These are phyloP conservation scores for Drosophila kikkawai DNA, from an alignment of 1,140 invertebrate species.

Conservation along the genomic window DNA sequence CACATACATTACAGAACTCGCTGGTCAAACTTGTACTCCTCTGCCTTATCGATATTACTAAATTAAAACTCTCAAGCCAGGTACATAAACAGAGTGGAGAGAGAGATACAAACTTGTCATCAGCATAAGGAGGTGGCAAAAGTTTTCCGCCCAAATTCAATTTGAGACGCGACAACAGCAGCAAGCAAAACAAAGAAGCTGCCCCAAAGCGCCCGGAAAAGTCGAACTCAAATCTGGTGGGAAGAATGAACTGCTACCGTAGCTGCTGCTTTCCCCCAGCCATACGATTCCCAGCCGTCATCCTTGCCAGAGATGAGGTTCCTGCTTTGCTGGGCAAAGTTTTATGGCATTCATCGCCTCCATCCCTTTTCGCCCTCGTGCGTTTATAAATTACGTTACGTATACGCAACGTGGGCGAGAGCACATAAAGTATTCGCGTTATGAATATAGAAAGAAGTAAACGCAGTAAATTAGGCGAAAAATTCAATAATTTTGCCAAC, in stretches of 20 bases:
- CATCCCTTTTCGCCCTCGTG: constrained; percentile 3
- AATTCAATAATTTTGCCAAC: constrained; percentile 70
- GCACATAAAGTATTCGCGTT: constrained; percentile 67
- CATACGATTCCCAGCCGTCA: not conserved
- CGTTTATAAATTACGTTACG: constrained; percentile 74
- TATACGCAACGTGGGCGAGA: constrained; percentile 72
- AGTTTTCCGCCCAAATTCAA: constrained; percentile 58
- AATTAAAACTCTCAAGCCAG: constrained; percentile 37
- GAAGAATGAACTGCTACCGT: constrained; percentile 14
- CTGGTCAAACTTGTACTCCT: constrained; percentile 5
- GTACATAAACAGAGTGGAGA: constrained; percentile 19
- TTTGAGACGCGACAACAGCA: constrained; percentile 52
- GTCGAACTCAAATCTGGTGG: constrained; percentile 40
- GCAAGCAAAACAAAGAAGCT: constrained; percentile 54
- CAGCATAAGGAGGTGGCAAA: constrained; percentile 41
- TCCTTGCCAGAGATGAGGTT: constrained; percentile 34
- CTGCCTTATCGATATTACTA: constrained; percentile 38
- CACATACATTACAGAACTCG: not conserved
- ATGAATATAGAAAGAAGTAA: constrained; percentile 70
- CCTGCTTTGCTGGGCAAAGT: constrained; percentile 42
- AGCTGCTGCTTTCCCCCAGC: not conserved
- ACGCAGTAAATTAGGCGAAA: constrained; percentile 72
- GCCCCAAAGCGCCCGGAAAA: constrained; percentile 32
- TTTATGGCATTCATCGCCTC: constrained; percentile 34
- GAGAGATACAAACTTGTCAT: constrained; percentile 39